phyloP scores from a whole-genome alignment of 2,888 invertebrate species.

The Nemotelus nigrinus region DNA sequence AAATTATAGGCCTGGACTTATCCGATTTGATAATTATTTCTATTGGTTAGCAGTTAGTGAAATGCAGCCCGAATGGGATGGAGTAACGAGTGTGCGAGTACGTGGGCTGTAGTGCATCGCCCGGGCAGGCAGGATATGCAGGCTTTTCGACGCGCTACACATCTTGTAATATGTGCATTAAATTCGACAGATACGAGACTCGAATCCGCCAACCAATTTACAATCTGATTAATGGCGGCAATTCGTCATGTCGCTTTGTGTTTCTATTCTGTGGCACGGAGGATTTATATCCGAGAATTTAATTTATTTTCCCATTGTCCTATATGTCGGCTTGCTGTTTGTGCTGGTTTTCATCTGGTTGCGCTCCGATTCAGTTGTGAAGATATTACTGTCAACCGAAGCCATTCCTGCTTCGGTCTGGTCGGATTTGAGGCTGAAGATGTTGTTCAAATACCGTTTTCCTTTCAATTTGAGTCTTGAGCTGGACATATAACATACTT shows the following conservation, averaged over 20 bases:
- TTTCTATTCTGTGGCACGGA: slow-evolving; percentile 41
- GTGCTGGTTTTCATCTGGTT: slow-evolving; percentile 10
- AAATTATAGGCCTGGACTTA: slow-evolving; percentile 32
- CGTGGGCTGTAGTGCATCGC: not conserved
- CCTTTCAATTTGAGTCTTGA: too few relatives aligned
- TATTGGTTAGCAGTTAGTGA: slow-evolving; percentile 43
- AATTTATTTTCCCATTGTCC: slow-evolving; percentile 45
- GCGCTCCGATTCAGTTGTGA: too few relatives aligned
- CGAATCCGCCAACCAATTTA: slow-evolving; percentile 41
- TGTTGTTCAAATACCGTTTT: too few relatives aligned
- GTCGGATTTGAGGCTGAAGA: too few relatives aligned
- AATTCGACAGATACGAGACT: slow-evolving; percentile 26
- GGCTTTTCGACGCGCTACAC: not conserved
- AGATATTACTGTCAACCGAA: too few relatives aligned
- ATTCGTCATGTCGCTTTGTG: slow-evolving; percentile 46
- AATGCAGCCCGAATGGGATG: slow-evolving; percentile 14
- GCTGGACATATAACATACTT: too few relatives aligned
- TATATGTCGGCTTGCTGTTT: slow-evolving; percentile 18
- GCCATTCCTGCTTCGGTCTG: too few relatives aligned
- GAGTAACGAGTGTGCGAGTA: not conserved
- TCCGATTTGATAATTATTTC: slow-evolving; percentile 45
- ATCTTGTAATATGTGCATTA: slow-evolving; percentile 31
- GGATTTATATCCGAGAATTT: slow-evolving; percentile 44
- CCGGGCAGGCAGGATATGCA: not conserved
- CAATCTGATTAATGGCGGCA: slow-evolving; percentile 45